Percentiles rank a stretch among this genome's conserved stretches.
Evolutionary conservation across 2,113 vertebrate genomes (phyloP).

Genomic region (Siniperca knerii): DNA sequence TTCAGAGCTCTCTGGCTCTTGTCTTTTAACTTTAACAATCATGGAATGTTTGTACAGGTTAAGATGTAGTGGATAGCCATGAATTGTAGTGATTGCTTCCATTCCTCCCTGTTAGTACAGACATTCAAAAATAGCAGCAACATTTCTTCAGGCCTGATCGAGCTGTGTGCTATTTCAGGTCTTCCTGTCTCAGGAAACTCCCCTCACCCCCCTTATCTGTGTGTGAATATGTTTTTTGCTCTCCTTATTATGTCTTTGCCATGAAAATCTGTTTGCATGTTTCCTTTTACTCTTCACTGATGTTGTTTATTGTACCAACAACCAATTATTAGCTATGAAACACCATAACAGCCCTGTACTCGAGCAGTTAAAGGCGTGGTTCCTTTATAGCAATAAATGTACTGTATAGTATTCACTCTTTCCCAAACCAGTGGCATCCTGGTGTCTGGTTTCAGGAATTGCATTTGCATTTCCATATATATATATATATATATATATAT

Average conservation of each 20-base stretch:
- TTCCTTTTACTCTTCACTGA: slow-evolving; percentile 32
- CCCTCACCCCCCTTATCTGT: slow-evolving; percentile 65
- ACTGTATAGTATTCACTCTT: not conserved
- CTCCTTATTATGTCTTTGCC: slow-evolving; percentile 43
- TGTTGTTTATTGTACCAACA: slow-evolving; percentile 25
- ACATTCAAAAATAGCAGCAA: slow-evolving; percentile 78
- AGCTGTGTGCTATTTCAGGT: slow-evolving; percentile 82
- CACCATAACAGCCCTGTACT: not conserved
- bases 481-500: not conserved
- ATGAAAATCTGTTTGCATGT: slow-evolving; percentile 37
- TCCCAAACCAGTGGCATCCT: slow-evolving; percentile 12
- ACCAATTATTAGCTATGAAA: not conserved
- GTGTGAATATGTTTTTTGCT: slow-evolving; percentile 66
- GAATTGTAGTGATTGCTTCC: slow-evolving; percentile 59
- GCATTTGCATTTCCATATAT: not conserved
- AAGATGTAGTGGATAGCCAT: not conserved
- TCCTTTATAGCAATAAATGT: not conserved
- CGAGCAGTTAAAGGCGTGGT: not conserved
- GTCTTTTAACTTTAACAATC: slow-evolving; percentile 30
- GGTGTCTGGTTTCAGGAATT: slow-evolving; percentile 19
- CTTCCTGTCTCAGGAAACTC: slow-evolving; percentile 85
- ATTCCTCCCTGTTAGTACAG: slow-evolving; percentile 61
- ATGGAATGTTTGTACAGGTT: slow-evolving; percentile 14
- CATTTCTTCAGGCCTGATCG: slow-evolving; percentile 77
- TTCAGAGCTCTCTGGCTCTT: slow-evolving; percentile 1